phyloP scores from a whole-genome alignment of 1,140 invertebrate genomes.

The Tachypleus tridentatus region DNA sequence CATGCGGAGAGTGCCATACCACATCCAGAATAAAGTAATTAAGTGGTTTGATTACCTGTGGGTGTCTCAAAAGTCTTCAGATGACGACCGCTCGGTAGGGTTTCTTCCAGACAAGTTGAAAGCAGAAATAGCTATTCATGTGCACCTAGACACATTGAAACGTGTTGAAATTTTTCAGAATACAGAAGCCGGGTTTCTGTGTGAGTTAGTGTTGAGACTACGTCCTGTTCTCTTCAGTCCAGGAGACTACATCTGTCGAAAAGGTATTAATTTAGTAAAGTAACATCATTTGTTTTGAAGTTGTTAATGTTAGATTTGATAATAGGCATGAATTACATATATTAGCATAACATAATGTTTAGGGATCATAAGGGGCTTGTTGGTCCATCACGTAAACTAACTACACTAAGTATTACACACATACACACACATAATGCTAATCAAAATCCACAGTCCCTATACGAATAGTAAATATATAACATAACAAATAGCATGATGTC shows the following conservation, averaged over 20 bases:
- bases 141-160: slow-evolving; percentile 94
- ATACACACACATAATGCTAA: too few relatives aligned
- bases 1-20: slow-evolving; percentile 82
- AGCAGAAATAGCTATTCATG: slow-evolving; percentile 97
- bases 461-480: too few relatives aligned
- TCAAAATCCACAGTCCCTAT: too few relatives aligned
- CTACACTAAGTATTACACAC: too few relatives aligned
- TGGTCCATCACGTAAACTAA: too few relatives aligned
- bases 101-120: slow-evolving; percentile 95
- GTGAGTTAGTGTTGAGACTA: slow-evolving; percentile 86
- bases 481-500: too few relatives aligned
- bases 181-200: slow-evolving; percentile 95
- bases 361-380: too few relatives aligned
- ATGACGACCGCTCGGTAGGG: slow-evolving; percentile 87
- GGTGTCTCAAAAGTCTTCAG: slow-evolving; percentile 94
- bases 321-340: too few relatives aligned
- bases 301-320: too few relatives aligned
- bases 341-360: too few relatives aligned
- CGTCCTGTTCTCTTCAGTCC: slow-evolving; percentile 93
- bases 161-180: slow-evolving; percentile 98
- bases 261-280: slow-evolving; percentile 52
- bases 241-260: slow-evolving; percentile 96
- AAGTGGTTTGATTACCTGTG: slow-evolving; percentile 99
- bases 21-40: slow-evolving; percentile 94
- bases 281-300: too few relatives aligned